Base-by-base conservation (phyloP, 2,888 invertebrate species). In the Pharmacophagus antenor region DNA sequence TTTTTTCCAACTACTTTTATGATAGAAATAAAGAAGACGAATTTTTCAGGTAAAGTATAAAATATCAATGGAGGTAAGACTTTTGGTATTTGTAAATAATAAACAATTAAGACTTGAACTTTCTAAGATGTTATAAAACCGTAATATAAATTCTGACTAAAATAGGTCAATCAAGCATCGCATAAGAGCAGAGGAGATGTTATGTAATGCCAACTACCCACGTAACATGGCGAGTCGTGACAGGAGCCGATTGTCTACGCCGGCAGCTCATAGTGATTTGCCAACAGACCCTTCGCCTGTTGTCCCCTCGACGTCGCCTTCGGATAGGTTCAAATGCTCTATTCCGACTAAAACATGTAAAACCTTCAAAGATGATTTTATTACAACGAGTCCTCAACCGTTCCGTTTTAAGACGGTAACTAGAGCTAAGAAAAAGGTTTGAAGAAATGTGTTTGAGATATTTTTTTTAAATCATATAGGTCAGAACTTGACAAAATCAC, bases 1-100 rank as follows among this genome's bases (percentile, higher is more conserved):
- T 95, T 21, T 95, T 94, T 72, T 94, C 94, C 17, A 94, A 94
- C 70, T 94, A 94, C 64, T 91, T 94, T 69, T 94, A 94, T 65
- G 92, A 93, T 64, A 94, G 93, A 74, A 93, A 94, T 91, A 92
- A 93, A 65, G 94, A 95, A 25, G 61, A 61, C 15, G 56, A 61
- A n/a, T 61, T 56, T 53, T 56, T 56, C 23, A 52, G 56, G 56
- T 48, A 47, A 18, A n/a, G n/a, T 37, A 3, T n/a, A n/a, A 37
- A 15, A 2, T 15, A 37, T n/a, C n/a, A n/a, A n/a, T n/a, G n/a
- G 31, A 37, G n/a, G n/a, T 27, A n/a, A 37, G 37, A n/a, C 6
- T 8, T 31, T 8, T n/a, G 15, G 37, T 8, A n/a, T 15, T 3
- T 27, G 7, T 5, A 27, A 27, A 27, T 8, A 10, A 27, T 27